phyloP scores from a whole-genome alignment of 2,888 invertebrate species.

The Dioctria rufipes region DNA sequence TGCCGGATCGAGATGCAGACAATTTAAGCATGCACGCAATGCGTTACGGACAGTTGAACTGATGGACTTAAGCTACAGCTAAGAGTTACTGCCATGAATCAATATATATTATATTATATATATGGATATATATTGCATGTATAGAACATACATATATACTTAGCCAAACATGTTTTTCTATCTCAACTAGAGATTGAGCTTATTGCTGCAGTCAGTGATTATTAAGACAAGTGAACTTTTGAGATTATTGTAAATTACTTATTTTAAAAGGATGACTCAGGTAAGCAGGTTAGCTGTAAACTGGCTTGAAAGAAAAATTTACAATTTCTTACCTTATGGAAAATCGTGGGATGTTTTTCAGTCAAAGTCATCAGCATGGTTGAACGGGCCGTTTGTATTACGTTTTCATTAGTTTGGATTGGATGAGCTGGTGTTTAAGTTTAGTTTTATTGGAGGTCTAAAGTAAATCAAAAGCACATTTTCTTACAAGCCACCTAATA shows the following conservation, averaged over 20 bases:
- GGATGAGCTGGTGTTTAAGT: no score
- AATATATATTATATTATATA: neutral
- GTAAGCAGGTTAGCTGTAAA: slow-evolving; percentile 9
- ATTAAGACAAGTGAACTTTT: slow-evolving; percentile 46
- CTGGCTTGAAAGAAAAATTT: slow-evolving; percentile 15
- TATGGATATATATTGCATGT: no score
- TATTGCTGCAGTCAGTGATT: slow-evolving; percentile 39
- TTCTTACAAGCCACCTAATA: no score
- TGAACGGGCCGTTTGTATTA: no score
- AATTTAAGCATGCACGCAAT: slow-evolving; percentile 37
- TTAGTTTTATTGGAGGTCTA: no score
- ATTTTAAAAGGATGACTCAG: slow-evolving; percentile 27
- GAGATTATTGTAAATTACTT: neutral
- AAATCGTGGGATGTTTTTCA: neutral
- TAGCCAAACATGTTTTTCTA: slow-evolving; percentile 27
- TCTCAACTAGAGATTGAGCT: slow-evolving; percentile 13
- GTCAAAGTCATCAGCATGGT: no score
- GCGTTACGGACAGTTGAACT: slow-evolving; percentile 48
- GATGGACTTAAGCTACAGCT: slow-evolving; percentile 42
- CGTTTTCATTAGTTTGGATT: no score
- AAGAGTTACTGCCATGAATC: slow-evolving; percentile 46
- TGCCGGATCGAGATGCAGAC: neutral
- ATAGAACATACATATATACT: no score
- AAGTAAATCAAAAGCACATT: no score
- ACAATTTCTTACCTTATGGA: slow-evolving; percentile 19